Conservation (phyloP, 2,113 vertebrate genomes). For the Microcebus ravelobensis region DNA sequence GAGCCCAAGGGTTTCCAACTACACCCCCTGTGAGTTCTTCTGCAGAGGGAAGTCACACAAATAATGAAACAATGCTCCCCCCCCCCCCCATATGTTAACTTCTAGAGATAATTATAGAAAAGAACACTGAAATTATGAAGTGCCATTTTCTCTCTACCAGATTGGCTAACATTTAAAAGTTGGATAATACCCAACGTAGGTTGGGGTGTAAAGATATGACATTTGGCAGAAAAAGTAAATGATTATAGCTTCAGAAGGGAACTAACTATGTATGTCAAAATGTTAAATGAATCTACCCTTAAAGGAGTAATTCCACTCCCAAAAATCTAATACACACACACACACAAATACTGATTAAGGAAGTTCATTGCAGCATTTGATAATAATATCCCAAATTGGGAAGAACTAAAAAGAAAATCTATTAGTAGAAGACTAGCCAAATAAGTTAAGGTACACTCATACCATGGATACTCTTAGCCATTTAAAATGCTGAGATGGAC, state of each 20-base stretch:
- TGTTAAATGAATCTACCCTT: background rate
- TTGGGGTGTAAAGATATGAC: constrained; percentile 25
- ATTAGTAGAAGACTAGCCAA: background rate
- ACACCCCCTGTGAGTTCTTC: background rate
- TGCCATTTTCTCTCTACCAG: constrained; percentile 50
- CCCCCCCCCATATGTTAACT: constrained; percentile 38
- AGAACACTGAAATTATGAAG: constrained; percentile 56
- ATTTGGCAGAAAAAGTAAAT: constrained; percentile 40
- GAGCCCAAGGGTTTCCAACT: background rate
- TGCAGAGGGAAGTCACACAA: background rate
- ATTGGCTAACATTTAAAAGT: constrained; percentile 53
- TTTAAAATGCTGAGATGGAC: background rate
- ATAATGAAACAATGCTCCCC: constrained; percentile 41
- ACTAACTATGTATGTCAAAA: background rate
- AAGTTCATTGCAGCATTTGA: background rate
- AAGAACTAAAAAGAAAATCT: constrained; percentile 17
- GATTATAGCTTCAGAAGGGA: background rate
- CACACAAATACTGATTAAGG: background rate
- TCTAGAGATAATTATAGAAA: constrained; percentile 57
- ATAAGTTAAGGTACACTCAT: background rate
- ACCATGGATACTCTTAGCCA: background rate
- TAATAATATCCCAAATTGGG: constrained; percentile 23
- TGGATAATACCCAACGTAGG: constrained; percentile 10
- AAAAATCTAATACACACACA: background rate
- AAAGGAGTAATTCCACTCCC: background rate